Evolutionary conservation across 2,888 invertebrate species (phyloP), one percentile per base, ranked within the genome.

Genomic region (Chymomyza fuscimana): DNA sequence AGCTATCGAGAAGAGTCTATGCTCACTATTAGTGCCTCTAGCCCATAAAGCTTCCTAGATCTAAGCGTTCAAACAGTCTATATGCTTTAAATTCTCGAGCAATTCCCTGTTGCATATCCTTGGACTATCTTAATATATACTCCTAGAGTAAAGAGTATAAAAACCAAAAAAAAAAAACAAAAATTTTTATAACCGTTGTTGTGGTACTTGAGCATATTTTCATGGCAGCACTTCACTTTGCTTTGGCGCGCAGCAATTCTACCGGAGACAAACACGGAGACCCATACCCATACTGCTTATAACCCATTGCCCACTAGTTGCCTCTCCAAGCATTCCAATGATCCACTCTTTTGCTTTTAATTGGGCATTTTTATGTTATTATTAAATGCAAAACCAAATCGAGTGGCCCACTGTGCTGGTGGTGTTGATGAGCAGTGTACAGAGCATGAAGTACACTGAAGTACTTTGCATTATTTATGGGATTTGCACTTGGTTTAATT

Each of bases 281-380:
- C 56, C 5, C 9, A 56, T 10, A 51, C 54, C 54, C 19, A 54
- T 1, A 15, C 7, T 36, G 5, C 36, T 36, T 36, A 7, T 36
- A 36, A 36, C 36, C 36, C 36, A 36, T 36, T 9, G 40, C 40
- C 12, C 10, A 46, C 40, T 46, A 46, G 40, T 46, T 46, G 12
- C 40, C 40, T 46, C 40, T 46, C 40, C 40, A 46, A 12, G 40
- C 40, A 46, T 25, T 19, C 58, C 58, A 58, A 15, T 40, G 61
- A 61, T 61, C 16, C 72, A 72, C 79, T 77, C 75, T 74, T 32
- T 74, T 79, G 79, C 73, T 87, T 86, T 86, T 83, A 83, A 83
- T 83, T 83, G 83, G 83, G 73, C 86, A 72, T 25, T 70, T 74
- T 78, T 87, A 73, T 60, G 32, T 80, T 79, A 80, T 80, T 79